phyloP scores from a whole-genome alignment of 2,797 vertebrate genomes.

The Tragopan temminckii region DNA sequence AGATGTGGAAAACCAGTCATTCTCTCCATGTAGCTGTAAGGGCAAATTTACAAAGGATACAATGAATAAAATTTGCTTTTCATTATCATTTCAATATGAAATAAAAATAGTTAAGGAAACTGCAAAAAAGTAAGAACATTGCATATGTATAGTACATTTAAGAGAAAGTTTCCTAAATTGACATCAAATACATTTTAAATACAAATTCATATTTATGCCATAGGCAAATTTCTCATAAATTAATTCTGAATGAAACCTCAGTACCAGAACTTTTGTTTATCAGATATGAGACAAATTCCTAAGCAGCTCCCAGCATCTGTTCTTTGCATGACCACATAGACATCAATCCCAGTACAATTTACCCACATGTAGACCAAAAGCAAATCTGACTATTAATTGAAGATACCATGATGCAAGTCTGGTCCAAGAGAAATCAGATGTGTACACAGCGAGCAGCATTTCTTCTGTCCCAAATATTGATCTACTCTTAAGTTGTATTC shows the following conservation, averaged over 20 bases:
- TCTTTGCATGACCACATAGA: background rate
- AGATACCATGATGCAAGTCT: background rate
- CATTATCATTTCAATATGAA: background rate
- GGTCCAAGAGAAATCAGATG: background rate
- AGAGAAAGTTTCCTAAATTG: conserved; percentile 9
- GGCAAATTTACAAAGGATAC: background rate
- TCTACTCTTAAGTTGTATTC: background rate
- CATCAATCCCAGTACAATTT: background rate
- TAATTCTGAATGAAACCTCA: background rate
- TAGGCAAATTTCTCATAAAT: background rate
- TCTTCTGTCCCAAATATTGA: background rate
- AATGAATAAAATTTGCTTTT: conserved; percentile 21
- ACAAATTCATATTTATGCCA: conserved; percentile 1
- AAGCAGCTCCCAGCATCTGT: background rate
- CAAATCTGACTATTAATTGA: background rate
- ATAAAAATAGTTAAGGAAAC: background rate
- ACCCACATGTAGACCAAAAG: accelerated
- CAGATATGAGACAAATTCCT: background rate
- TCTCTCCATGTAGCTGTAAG: background rate
- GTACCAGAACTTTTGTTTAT: background rate
- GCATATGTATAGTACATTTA: background rate
- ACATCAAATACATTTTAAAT: background rate
- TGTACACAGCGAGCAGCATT: background rate
- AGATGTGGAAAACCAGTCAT: conserved; percentile 41
- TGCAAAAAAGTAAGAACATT: background rate